Evolutionary conservation across 2,113 vertebrate species (phyloP), one percentile per base, ranked within the genome.

Genomic region (Coreoperca whiteheadi): DNA sequence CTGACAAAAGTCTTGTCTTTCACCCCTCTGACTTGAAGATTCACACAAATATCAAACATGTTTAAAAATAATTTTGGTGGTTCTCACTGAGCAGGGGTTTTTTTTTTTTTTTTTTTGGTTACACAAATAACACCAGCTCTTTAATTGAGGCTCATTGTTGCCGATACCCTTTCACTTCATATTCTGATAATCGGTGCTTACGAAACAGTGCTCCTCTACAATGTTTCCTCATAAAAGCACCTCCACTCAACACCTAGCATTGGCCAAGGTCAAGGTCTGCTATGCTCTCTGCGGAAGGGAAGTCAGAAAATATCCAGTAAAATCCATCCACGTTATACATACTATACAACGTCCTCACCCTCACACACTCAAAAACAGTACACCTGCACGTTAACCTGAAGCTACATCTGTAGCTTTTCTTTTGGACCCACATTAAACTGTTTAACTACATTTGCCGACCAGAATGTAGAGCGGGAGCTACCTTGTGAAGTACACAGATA

Each of bases 121-220:
- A 15, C 25, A 57, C 25, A 57, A 57, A 57, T 28, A 7, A 28
- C 54, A 57, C 25, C 53, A 28, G 54, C 54, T 57, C 54, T 57
- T 56, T 6, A 16, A 9, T 10, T 12, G n/a, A 20, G 18, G 7
- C 37, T 39, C 37, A 39, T 39, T 39, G 4, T 39, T 39, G 37
- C 37, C n/a, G n/a, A n/a, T n/a, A n/a, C n/a, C n/a, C n/a, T 25
- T 64, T 21, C 34, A 34, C 34, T 48, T 60, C 4, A 25, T 7
- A 15, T 32, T 0, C 39, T 63, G 32, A 39, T 51, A 0, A 34
- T 34, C 0, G 10, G 2, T 41, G 16, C 54, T 69, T 21, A 20
- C 2, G 15, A 32, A 37, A 25, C 65, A 28, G 39, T 16, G 21
- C 14, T 46, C 6, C n/a, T 0, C 14, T n/a, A 2, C 12, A 25